These are phyloP conservation scores for Ichneumoninae sp. DNA, from an alignment of 2,888 invertebrate species.

Conservation along the genomic window DNA sequence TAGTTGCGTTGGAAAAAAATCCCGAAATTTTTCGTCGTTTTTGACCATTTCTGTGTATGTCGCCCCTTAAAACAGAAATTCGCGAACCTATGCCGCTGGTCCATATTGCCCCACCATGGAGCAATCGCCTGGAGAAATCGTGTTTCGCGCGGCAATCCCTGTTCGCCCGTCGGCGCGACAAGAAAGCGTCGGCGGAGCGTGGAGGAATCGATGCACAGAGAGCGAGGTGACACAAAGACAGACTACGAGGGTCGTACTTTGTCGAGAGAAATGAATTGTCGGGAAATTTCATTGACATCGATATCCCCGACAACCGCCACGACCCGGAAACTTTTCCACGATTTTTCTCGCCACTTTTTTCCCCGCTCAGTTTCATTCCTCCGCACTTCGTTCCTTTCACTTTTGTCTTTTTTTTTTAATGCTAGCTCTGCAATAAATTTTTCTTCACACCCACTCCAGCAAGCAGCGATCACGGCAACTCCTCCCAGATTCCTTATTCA, in stretches of 20 bases:
- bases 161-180: background rate
- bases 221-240: background rate
- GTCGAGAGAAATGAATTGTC: conserved; percentile 18
- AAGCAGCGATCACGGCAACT: background rate
- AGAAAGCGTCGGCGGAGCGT: background rate
- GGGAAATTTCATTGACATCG: conserved; percentile 37
- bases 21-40: too few species aligned
- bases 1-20: too few species aligned
- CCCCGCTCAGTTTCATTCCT: conserved; percentile 25
- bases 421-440: conserved; percentile 47
- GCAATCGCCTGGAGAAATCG: conserved; percentile 20
- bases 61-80: background rate
- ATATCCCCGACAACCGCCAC: conserved; percentile 1
- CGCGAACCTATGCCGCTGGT: background rate
- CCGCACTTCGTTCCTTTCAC: too few species aligned
- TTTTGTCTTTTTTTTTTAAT: background rate
- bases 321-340: conserved; percentile 6
- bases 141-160: conserved; percentile 43
- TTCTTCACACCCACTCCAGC: conserved; percentile 45
- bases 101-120: background rate
- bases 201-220: conserved; percentile 10
- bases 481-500: conserved; percentile 52
- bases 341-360: background rate
- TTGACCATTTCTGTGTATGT: too few species aligned
- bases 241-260: background rate